phyloP scores from a whole-genome alignment of 2,113 vertebrate genomes.

The Gobiocypris rarus region DNA sequence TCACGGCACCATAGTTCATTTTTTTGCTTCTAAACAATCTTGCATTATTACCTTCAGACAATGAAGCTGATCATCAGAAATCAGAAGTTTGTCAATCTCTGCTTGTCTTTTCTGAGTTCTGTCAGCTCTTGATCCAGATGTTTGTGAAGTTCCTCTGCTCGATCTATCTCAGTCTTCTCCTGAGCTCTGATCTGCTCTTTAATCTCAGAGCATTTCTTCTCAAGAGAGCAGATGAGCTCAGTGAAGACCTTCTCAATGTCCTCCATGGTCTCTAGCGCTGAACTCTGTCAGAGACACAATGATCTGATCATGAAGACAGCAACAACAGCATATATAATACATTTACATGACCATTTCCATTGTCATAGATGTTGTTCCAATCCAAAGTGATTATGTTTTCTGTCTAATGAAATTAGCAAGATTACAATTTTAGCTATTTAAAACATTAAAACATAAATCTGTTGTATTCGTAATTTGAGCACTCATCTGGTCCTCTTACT shows the following conservation, averaged over 20 bases:
- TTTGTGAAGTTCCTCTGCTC: not conserved
- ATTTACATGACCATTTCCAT: too few relatives aligned
- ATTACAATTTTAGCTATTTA: too few relatives aligned
- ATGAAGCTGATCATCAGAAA: not conserved
- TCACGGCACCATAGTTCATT: too few relatives aligned
- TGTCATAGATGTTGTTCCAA: too few relatives aligned
- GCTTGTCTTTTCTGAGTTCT: not conserved
- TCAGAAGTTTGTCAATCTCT: slow-evolving; percentile 4
- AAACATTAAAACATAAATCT: too few relatives aligned
- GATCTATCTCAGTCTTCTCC: slow-evolving; percentile 9
- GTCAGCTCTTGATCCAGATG: slow-evolving; percentile 8
- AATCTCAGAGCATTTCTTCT: not conserved
- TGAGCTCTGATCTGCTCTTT: slow-evolving; percentile 5
- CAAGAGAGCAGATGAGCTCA: slow-evolving; percentile 1
- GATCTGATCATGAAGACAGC: not conserved
- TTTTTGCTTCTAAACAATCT: too few relatives aligned
- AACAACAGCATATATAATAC: too few relatives aligned
- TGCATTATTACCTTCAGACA: not conserved
- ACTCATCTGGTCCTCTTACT: too few relatives aligned
- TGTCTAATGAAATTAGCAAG: too few relatives aligned
- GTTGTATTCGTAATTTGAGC: too few relatives aligned
- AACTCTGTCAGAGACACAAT: slow-evolving; percentile 12
- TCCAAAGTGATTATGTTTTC: too few relatives aligned
- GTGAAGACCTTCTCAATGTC: slow-evolving; percentile 21
- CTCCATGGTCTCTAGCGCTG: not conserved